Base-by-base conservation (phyloP, 2,888 invertebrate species). In the Caenorhabditis panamensis region DNA sequence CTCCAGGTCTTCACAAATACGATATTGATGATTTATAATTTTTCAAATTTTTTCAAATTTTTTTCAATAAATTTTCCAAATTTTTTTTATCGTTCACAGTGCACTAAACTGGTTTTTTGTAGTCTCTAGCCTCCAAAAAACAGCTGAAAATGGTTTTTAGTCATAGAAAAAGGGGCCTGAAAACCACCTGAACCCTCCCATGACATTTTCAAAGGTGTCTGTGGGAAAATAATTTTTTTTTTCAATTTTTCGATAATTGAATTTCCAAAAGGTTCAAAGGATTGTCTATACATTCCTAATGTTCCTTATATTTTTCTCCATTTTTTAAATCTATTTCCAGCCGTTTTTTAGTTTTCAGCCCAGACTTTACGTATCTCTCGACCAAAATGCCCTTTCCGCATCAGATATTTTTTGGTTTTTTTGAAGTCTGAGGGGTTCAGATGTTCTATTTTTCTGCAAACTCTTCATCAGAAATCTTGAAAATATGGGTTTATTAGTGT, bases 1-100 rank as follows among this genome's bases (percentile, higher is more conserved):
- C 8, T 68, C 69, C 8, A 68, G 68, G 20, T 49, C 68, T 24
- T 59, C 68, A 1, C 68, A 68, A 31, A 28, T 22, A 11, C 11
- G 8, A 36, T 18, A 37, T 6, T 9, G 2, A 26, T 56, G 5
- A 28, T 16, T 24, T 44, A 16, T 26, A 36, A 59, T 8, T 59
- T 59, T 36, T 44, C 8, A n/a, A 37, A 61, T 61, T 44, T 41
- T 41, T 9, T n/a, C 9, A 47, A 47, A 5, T 47, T 16, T 53
- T 56, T 56, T 54, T 26, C 24, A 54, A 54, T 24, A 54, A 24
- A 41, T 41, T 41, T 47, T 47, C 13, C 16, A 16, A 16, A 41
- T 47, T n/a, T 47, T n/a, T 47, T 47, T 20, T 47, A 36, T 36
- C 36, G 11, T 47, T 18, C 13, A 41, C 5, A 41, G 13, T 13